These are phyloP conservation scores for Trachymyrmex septentrionalis DNA, from an alignment of 1,140 invertebrate species.

Conservation along the genomic window DNA sequence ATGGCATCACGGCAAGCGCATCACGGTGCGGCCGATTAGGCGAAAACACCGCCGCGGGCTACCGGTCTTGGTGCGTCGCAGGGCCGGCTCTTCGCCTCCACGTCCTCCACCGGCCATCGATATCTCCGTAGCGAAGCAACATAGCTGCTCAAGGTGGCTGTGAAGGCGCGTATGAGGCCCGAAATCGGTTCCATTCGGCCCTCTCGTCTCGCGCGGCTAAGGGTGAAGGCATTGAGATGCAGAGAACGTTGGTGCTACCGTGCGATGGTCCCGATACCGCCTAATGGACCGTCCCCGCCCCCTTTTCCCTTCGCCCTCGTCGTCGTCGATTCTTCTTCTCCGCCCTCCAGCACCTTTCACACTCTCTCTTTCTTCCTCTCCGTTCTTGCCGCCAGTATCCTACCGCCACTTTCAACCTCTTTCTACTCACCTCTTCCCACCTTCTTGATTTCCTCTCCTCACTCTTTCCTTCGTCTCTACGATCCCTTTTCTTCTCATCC, in stretches of 20 bases:
- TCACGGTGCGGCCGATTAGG: conserved; percentile 80
- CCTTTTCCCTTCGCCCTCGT: conserved; percentile 70
- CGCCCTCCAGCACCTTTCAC: conserved; percentile 70
- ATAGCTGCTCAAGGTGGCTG: conserved; percentile 15
- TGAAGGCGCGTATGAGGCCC: conserved; percentile 63
- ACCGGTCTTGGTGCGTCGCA: conserved; percentile 83
- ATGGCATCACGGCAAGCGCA: conserved; percentile 54
- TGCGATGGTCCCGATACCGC: conserved; percentile 87
- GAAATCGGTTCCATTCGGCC: conserved; percentile 71
- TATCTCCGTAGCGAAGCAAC: conserved; percentile 50
- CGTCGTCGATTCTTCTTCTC: conserved; percentile 77
- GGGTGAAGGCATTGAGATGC: conserved; percentile 85
- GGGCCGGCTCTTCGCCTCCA: conserved; percentile 74
- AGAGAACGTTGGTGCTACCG: conserved; percentile 86
- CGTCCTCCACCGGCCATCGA: conserved; percentile 63
- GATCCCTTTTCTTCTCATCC: conserved; percentile 29
- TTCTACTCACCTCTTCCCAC: not conserved
- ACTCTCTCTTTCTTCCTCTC: conserved; percentile 57
- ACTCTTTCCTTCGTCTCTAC: no score
- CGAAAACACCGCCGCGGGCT: conserved; percentile 83
- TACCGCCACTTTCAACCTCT: conserved; percentile 67
- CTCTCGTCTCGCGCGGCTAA: conserved; percentile 69
- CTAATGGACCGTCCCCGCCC: conserved; percentile 85
- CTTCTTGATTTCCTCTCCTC: conserved; percentile 44
- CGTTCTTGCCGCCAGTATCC: conserved; percentile 57